Evolutionary conservation across 2,797 vertebrate species (phyloP), one percentile per base, ranked within the genome.

Genomic region (Rhinophrynus dorsalis): DNA sequence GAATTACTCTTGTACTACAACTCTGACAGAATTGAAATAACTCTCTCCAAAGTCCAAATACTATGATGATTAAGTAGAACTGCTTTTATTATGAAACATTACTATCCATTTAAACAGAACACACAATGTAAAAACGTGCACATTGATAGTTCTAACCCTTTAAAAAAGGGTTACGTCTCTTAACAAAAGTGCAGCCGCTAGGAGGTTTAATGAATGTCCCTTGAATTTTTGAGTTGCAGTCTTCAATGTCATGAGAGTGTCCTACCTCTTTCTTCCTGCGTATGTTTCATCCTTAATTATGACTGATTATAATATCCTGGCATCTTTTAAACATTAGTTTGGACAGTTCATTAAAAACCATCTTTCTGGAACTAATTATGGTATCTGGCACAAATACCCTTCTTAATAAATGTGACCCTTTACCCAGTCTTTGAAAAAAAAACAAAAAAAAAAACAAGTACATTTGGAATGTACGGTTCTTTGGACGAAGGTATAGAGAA

Each of bases 281-380:
- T 26, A 20, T 37, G 20, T 11, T 59, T 42, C 20, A 26, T 18
- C 37, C 37, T 27, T 44, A 27, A 42, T 38, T 42, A 59, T 42
- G 26, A 18, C 24, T 7, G 47, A 51, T 27, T 27, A 51, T 50
- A 50, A 8, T 4, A 26, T 26, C 21, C 47, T 54, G 27, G 50
- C 50, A 54, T 54, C 50, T 32, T 54, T 32, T 17, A 32, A 30
- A 33, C 51, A 55, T 55, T 33, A 18, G 27, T 55, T 30, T 18
- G 30, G 51, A 55, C 27, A 55, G 51, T 55, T 55, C 29, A 55
- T 55, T 55, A 55, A 55, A 33, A 32, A 33, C 17, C 10, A 1
- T 15, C 8, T 55, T 55, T 55, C 51, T 55, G 29, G 30, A 55
- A 55, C 17, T 55, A 55, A 55, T 32, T 55, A 33, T 32, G 15